A percentile compares a stretch with the other conserved stretches of the same genome.
phyloP scores from a whole-genome alignment of 1,140 invertebrate species.

The Sitobion miscanthi region DNA sequence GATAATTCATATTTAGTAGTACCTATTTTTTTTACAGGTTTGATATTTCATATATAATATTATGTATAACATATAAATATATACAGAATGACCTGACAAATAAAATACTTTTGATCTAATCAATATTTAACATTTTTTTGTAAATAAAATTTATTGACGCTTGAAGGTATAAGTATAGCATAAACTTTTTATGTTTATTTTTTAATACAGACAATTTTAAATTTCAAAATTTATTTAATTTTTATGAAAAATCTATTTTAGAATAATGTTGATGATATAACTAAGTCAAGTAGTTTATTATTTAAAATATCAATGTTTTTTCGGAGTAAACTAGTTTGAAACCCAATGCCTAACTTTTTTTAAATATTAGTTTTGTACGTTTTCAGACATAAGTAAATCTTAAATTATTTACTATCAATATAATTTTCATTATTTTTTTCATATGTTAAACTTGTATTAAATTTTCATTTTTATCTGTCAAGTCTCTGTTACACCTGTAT shows the following conservation, averaged over 20 bases:
- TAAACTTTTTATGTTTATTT: too few species aligned
- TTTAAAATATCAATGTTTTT: not conserved
- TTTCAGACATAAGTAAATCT: not conserved
- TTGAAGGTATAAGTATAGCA: too few species aligned
- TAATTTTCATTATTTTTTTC: too few species aligned
- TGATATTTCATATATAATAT: slow-evolving; percentile 58
- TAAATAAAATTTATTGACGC: too few species aligned
- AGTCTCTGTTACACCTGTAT: not conserved
- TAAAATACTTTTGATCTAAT: not conserved
- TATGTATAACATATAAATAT: not conserved
- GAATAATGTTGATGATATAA: too few species aligned
- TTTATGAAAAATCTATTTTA: too few species aligned
- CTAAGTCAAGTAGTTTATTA: not conserved
- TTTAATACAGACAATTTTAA: too few species aligned
- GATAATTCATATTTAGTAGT: slow-evolving; percentile 79
- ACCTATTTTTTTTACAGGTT: slow-evolving; percentile 56
- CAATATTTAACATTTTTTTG: not conserved
- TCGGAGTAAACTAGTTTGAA: not conserved
- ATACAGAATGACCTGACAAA: not conserved
- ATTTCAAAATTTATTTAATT: too few species aligned
- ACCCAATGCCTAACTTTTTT: not conserved
- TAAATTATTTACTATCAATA: not conserved
- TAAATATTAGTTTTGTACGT: not conserved
- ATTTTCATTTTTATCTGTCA: not conserved
- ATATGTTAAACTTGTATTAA: too few species aligned